Evolutionary conservation across 2,113 vertebrate genomes (phyloP).

Genomic region (Coracopsis vasa): DNA sequence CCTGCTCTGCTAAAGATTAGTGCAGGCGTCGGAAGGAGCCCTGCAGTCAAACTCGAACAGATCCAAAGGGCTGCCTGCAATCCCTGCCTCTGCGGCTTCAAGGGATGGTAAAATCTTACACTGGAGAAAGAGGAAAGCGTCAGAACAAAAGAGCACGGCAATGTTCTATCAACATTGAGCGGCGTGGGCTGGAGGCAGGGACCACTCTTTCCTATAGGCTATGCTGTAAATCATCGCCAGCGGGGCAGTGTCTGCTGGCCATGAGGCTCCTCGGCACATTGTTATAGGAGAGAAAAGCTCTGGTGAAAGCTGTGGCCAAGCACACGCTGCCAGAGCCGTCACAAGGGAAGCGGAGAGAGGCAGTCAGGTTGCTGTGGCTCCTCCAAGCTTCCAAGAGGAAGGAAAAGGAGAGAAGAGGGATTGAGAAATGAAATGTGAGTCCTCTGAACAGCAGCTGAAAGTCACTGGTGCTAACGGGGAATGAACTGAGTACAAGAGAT

Average conservation of each 20-base stretch:
- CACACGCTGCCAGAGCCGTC: not conserved
- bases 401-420: not conserved
- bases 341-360: not conserved
- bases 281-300: not conserved
- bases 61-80: constrained; percentile 35
- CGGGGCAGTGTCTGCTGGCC: not conserved
- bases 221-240: not conserved
- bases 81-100: not conserved
- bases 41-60: constrained; percentile 13
- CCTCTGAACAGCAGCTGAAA: not conserved
- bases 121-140: not conserved
- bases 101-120: not conserved
- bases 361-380: constrained; percentile 35
- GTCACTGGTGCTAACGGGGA: not conserved
- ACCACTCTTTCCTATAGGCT: not conserved
- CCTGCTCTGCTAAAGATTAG: constrained; percentile 63
- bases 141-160: not conserved
- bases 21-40: constrained; percentile 33
- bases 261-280: not conserved
- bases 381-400: not conserved
- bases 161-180: not conserved
- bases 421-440: not conserved
- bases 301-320: not conserved
- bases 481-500: not conserved
- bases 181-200: not conserved